Base-by-base conservation (phyloP, 1,140 invertebrate genomes). In the Plectus sambesii region DNA sequence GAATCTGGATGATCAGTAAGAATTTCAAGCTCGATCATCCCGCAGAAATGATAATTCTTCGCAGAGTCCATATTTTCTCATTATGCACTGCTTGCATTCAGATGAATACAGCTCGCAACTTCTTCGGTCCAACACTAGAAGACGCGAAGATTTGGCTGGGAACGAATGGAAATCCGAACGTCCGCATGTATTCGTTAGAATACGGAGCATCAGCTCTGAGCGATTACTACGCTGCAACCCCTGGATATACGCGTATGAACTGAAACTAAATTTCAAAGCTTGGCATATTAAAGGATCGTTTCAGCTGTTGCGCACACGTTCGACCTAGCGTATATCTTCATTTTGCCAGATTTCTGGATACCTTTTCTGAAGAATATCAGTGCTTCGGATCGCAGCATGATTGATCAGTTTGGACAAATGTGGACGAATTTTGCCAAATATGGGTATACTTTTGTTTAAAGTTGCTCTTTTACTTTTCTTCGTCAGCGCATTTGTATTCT, bases 391-490 rank as follows among this genome's bases (percentile, higher is more conserved):
- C n/a, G 27, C 8, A 43, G 23, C n/a, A 23, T 48, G 46, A 22
- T 43, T n/a, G 40, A 48, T 12, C 47, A 43, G 46, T 48, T 48
- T 46, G 46, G 46, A 5, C 23, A 43, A 22, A 48, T 43, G 12
- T 48, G 46, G 46, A 48, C 46, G 35, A 42, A 48, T 17, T 48
- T 48, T 24, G 46, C 46, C 20, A 48, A 48, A 48, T 48, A 47
- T 40, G 46, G 46, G 46, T 48, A 22, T 5, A 15, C 24, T 43
- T 29, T 42, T 24, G 6, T 22, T 25, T 22, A 44, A 19, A 6
- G 44, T 46, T n/a, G n/a, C n/a, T n/a, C n/a, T n/a, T n/a, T n/a
- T n/a, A n/a, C n/a, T n/a, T n/a, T n/a, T n/a, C n/a, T n/a, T n/a
- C n/a, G n/a, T n/a, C n/a, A n/a, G n/a, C n/a, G n/a, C n/a, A n/a